These are phyloP conservation scores for Clangula hyemalis DNA, from an alignment of 2,797 vertebrate genomes.

Conservation along the genomic window DNA sequence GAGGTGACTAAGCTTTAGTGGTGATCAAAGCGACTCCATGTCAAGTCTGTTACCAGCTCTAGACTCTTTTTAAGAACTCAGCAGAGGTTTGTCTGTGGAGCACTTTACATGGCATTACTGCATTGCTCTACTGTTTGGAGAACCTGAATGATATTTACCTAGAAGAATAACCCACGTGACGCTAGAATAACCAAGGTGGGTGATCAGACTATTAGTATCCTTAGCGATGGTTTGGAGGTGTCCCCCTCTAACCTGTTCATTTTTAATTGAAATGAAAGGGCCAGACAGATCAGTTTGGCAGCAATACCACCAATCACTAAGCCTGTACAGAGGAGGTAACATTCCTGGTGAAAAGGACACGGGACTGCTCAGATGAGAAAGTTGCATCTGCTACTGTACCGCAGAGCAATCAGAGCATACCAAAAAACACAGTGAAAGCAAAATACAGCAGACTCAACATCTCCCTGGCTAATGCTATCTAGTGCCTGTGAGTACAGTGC, in stretches of 20 bases:
- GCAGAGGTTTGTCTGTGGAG: not conserved
- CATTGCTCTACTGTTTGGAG: rapidly evolving
- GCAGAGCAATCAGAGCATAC: not conserved
- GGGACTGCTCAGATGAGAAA: not conserved
- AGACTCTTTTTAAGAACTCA: not conserved
- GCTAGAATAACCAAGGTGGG: not conserved
- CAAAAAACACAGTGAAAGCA: not conserved
- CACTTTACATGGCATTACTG: not conserved
- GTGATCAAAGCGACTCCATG: not conserved
- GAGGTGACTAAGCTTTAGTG: not conserved
- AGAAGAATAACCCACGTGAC: not conserved
- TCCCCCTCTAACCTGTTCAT: not conserved
- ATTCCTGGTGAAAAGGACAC: not conserved
- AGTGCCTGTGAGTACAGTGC: not conserved
- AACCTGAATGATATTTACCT: not conserved
- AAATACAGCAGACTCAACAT: not conserved
- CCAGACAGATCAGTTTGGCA: not conserved
- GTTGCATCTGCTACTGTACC: not conserved
- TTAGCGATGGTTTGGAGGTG: rapidly evolving
- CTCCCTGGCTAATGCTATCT: not conserved
- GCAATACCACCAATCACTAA: not conserved
- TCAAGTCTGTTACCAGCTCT: not conserved
- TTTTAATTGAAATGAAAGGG: not conserved
- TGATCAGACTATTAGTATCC: not conserved
- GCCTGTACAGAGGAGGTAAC: not conserved